Percentiles rank a stretch among this genome's conserved stretches.
These are phyloP conservation scores for Leucophenga montana DNA, from an alignment of 2,888 invertebrate genomes.

Conservation along the genomic window DNA sequence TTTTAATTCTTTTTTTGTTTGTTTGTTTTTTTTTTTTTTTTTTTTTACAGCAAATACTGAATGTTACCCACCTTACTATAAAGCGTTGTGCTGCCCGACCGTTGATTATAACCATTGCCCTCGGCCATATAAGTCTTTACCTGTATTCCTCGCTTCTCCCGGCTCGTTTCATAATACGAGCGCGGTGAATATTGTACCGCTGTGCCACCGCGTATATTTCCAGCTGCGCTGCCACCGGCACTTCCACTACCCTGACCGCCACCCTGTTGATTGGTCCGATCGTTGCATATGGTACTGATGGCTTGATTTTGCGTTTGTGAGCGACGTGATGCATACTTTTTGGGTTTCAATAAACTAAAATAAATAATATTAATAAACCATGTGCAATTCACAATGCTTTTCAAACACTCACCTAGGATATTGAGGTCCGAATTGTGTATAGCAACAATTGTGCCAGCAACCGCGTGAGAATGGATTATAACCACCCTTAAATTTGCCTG, in stretches of 20 bases:
- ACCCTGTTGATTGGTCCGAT: slow-evolving; percentile 74
- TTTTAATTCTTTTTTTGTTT: not conserved
- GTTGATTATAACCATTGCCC: slow-evolving; percentile 86
- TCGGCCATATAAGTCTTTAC: slow-evolving; percentile 97
- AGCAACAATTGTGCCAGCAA: slow-evolving; percentile 95
- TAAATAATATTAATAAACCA: slow-evolving; percentile 1
- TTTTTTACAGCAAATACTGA: slow-evolving; percentile 40
- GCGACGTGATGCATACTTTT: slow-evolving; percentile 80
- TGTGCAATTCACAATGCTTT: not conserved
- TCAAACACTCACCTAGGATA: slow-evolving; percentile 87
- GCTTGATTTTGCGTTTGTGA: slow-evolving; percentile 74
- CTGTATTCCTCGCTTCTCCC: slow-evolving; percentile 85
- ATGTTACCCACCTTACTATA: slow-evolving; percentile 89
- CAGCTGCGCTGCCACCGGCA: slow-evolving; percentile 62
- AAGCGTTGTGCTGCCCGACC: slow-evolving; percentile 81
- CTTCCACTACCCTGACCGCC: slow-evolving; percentile 66
- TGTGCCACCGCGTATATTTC: slow-evolving; percentile 52
- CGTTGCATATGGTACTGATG: slow-evolving; percentile 73
- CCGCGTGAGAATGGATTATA: slow-evolving; percentile 98
- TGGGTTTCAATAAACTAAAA: slow-evolving; percentile 78
- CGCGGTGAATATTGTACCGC: slow-evolving; percentile 75
- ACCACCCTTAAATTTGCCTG: slow-evolving; percentile 98
- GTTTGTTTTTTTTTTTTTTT: not conserved
- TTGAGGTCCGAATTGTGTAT: slow-evolving; percentile 96
- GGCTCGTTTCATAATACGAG: slow-evolving; percentile 70